phyloP scores from a whole-genome alignment of 2,888 invertebrate species.

The Hypercompe scribonia region DNA sequence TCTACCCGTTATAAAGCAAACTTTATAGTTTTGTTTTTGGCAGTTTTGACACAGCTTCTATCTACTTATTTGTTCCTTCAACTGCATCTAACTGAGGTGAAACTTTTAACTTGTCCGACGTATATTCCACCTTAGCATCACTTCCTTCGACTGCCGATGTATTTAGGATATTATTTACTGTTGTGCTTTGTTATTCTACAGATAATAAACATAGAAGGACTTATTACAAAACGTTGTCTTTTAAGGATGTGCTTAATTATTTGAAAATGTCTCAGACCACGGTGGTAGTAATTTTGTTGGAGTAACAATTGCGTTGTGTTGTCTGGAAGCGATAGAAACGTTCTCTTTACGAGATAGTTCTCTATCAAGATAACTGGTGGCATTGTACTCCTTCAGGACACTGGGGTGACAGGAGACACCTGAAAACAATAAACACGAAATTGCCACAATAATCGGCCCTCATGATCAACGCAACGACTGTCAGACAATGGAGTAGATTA shows the following conservation, averaged over 20 bases:
- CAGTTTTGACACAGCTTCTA: constrained; percentile 85
- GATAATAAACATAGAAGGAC: constrained; percentile 54
- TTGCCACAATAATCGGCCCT: constrained; percentile 85
- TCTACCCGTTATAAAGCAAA: constrained; percentile 83
- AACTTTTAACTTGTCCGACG: constrained; percentile 82
- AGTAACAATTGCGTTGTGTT: constrained; percentile 43
- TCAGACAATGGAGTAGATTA: constrained; percentile 84
- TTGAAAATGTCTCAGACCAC: constrained; percentile 34
- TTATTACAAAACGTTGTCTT: constrained; percentile 27
- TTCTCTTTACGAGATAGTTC: constrained; percentile 63
- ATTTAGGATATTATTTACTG: constrained; percentile 68
- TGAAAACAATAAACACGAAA: constrained; percentile 84
- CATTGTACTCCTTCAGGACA: constrained; percentile 71
- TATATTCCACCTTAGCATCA: constrained; percentile 77
- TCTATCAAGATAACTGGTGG: constrained; percentile 62
- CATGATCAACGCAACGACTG: constrained; percentile 80
- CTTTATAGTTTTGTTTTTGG: constrained; percentile 88
- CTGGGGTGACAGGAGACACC: constrained; percentile 73
- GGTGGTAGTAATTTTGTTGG: constrained; percentile 39
- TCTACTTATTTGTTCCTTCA: constrained; percentile 85
- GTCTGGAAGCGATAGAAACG: constrained; percentile 38
- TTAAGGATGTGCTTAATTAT: constrained; percentile 29
- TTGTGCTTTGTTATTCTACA: constrained; percentile 52
- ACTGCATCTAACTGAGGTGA: constrained; percentile 78
- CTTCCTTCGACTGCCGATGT: constrained; percentile 67